Conservation (phyloP, 1,140 invertebrate species). For the Drosophila cardini region DNA sequence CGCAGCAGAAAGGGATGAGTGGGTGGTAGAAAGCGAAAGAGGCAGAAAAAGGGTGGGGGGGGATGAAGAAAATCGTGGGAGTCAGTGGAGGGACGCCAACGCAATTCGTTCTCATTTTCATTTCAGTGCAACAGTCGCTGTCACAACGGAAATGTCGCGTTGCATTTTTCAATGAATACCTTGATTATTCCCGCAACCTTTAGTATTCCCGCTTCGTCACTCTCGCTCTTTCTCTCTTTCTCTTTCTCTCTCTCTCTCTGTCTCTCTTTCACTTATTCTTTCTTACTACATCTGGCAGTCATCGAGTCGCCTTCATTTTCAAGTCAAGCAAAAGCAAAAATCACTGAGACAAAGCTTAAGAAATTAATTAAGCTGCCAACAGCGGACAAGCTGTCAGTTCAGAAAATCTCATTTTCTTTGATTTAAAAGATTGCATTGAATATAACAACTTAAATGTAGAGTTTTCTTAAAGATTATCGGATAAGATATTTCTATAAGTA, state of each 20-base stretch:
- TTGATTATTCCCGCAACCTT: conserved; percentile 65
- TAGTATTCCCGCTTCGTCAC: background rate
- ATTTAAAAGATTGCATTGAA: background rate
- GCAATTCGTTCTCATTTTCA: conserved; percentile 20
- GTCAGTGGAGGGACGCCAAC: conserved; percentile 14
- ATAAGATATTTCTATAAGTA: no score
- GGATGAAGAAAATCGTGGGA: background rate
- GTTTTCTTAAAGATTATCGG: background rate
- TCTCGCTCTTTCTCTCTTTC: background rate
- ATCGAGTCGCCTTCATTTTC: conserved; percentile 35
- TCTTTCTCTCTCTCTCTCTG: background rate
- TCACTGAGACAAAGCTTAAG: conserved; percentile 43
- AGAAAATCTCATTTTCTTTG: conserved; percentile 21
- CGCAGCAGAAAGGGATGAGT: background rate
- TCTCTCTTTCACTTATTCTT: background rate
- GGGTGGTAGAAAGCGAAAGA: background rate
- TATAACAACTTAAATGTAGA: background rate
- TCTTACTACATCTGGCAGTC: background rate
- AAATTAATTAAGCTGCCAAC: conserved; percentile 70
- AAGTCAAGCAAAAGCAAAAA: conserved; percentile 14
- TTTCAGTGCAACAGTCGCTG: conserved; percentile 17
- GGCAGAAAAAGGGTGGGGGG: background rate
- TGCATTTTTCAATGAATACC: conserved; percentile 78
- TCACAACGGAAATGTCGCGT: conserved; percentile 71
- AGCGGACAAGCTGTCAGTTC: conserved; percentile 22